These are phyloP conservation scores for Periphyllus acericola DNA, from an alignment of 2,888 invertebrate species.

Conservation along the genomic window DNA sequence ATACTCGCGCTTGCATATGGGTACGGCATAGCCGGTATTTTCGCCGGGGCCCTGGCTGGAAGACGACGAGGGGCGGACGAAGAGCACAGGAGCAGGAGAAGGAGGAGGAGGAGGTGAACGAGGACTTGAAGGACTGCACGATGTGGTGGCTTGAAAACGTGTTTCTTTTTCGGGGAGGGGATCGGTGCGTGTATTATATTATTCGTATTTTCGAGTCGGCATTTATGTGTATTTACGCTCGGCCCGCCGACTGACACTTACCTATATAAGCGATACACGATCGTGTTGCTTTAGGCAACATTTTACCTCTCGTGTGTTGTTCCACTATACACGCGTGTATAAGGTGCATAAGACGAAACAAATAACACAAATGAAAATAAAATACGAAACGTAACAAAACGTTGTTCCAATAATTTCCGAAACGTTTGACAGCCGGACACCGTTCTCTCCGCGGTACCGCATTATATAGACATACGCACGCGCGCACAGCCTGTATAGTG, in stretches of 20 bases:
- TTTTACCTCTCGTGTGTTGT: slow-evolving; percentile 19
- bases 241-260: slow-evolving; percentile 16
- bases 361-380: slow-evolving; percentile 11
- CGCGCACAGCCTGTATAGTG: background rate
- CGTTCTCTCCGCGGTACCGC: background rate
- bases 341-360: background rate
- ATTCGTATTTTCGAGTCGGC: slow-evolving; percentile 7
- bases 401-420: slow-evolving; percentile 55
- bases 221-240: background rate
- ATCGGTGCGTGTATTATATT: background rate
- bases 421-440: slow-evolving; percentile 59
- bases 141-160: background rate
- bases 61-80: background rate
- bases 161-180: slow-evolving; percentile 11
- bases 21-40: slow-evolving; percentile 6
- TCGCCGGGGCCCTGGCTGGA: background rate
- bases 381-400: slow-evolving; percentile 41
- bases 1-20: background rate
- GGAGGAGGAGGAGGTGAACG: background rate
- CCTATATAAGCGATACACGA: slow-evolving; percentile 15
- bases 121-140: no score
- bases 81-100: background rate
- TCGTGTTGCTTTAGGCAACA: slow-evolving; percentile 32
- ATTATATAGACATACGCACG: background rate
- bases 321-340: background rate